Base-by-base conservation (phyloP, 2,797 vertebrate species). In the Moxostoma hubbsi region DNA sequence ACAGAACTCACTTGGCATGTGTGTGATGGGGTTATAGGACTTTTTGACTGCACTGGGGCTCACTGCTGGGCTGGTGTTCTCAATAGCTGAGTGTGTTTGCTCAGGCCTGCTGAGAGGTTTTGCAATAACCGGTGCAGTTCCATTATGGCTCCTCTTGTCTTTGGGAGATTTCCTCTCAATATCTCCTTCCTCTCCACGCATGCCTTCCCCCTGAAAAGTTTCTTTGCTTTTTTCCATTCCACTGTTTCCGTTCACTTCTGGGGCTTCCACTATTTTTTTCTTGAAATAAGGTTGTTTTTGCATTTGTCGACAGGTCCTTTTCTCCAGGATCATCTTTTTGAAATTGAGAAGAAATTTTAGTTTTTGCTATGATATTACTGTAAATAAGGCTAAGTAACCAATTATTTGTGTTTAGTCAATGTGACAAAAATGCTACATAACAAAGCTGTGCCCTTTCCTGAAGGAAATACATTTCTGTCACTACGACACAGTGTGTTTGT, bases 261-360 rank as follows among this genome's bases (percentile, higher is more conserved):
- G 4, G 36, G 36, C 4, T 36, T 36, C 36, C 36, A 36, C 36
- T 36, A 36, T 4, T 36, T 36, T 36, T 3, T 36, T 36, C 36
- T 36, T 91, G 15, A 83, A 75, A 47, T 8, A 83, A 49, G 66
- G 80, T 55, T 88, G 83, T 50, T 76, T 88, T 10, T 89, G 88
- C 49, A 67, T 75, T 9, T 83, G 85, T 47, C 88, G 82, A 53
- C 85, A 86, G 8, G 81, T 88, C 83, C 93, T 94, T 80, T 87
- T 93, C 82, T 96, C 94, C 79, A 95, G 86, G 79, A 99, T 96
- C 94, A 97, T 93, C 97, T 96, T 49, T 49, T 36, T 36, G 51
- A 62, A 11, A 78, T 67, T 45, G 47, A 55, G n/a, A 49, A 80
- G 36, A 13, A 8, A 54, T 36, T 36, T 36, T 0, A 13, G 16